Conservation (phyloP, 1,140 invertebrate species). For the Lamellibrachia luymesi region DNA sequence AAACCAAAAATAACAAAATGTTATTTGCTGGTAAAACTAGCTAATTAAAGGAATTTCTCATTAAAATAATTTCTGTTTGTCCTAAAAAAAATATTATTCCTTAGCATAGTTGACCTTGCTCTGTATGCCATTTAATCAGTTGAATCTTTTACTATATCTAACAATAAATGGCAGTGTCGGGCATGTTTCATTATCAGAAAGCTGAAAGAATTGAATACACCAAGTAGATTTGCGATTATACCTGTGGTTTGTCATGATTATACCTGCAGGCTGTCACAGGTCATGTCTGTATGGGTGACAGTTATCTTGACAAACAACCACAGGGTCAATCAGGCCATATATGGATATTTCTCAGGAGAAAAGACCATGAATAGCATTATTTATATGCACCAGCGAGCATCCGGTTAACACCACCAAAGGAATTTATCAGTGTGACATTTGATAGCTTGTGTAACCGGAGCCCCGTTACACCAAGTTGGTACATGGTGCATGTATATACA, state of each 20-base stretch:
- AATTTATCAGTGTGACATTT: conserved; percentile 5
- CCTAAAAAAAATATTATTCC: not conserved
- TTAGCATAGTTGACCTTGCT: not conserved
- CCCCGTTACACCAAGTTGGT: not conserved
- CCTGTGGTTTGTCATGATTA: not conserved
- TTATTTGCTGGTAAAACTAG: not conserved
- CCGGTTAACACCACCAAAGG: not conserved
- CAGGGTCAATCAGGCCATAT: not conserved
- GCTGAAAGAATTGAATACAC: not conserved
- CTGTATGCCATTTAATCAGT: not conserved
- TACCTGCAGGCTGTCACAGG: not conserved
- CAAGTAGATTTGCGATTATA: not conserved
- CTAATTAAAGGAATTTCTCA: not conserved
- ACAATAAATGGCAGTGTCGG: not conserved
- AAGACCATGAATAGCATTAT: not conserved
- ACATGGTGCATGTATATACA: too few relatives aligned
- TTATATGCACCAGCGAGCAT: not conserved
- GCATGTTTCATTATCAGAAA: not conserved
- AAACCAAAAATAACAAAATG: not conserved
- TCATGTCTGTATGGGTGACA: not conserved
- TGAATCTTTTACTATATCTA: not conserved
- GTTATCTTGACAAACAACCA: not conserved
- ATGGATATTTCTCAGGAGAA: not conserved
- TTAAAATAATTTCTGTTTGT: not conserved
- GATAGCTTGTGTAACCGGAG: not conserved